Base-by-base conservation (phyloP, 92 coral and sea anemone genomes). In the Paramuricea clavata region DNA sequence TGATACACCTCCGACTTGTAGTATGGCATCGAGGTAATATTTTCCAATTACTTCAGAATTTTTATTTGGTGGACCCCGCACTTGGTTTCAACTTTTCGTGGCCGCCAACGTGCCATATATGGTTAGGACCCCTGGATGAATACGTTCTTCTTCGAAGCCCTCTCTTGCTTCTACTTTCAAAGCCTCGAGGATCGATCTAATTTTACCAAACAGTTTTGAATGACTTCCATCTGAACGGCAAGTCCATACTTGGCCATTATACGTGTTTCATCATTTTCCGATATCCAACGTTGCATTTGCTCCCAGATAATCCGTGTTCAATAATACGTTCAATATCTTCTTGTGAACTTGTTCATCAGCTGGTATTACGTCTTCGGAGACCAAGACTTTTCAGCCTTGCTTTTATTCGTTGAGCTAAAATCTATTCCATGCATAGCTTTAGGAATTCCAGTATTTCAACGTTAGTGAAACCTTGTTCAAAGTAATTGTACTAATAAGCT, bases 261-360 rank as follows among this genome's bases (percentile, higher is more conserved):
- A 69, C 22, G 10, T n/a, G 13, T 12, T 10, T 7, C 75, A 44
- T 30, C 75, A 30, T 69, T n/a, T 39, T 69, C 12, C 75, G 44
- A 69, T 89, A 83, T 12, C 92, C 89, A 16, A 89, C 44, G 76
- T 49, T 65, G 59, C 92, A 89, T 50, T 84, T 84, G 69, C 92
- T 89, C 8, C 69, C 69, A 22, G 80, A 87, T n/a, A 89, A 69
- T 44, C 83, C 84, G 8, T 74, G 49, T 76, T 88, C 88, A 69
- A 69, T 17, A 69, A 12, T 30, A 22, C 6, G 33, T 67, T 67
- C 34, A 67, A 25, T 67, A 15, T 28, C 43, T 0, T 67, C 74
- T 5, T 28, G 74, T 15, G 31, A 6, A 15, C 74, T 25, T 22
- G 17, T 25, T 22, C 34, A 17, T 30, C 39, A 22, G 74, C 27